Evolutionary conservation across 2,888 invertebrate genomes (phyloP), one percentile per base, ranked within the genome.

Genomic region (Pharmacophagus antenor): DNA sequence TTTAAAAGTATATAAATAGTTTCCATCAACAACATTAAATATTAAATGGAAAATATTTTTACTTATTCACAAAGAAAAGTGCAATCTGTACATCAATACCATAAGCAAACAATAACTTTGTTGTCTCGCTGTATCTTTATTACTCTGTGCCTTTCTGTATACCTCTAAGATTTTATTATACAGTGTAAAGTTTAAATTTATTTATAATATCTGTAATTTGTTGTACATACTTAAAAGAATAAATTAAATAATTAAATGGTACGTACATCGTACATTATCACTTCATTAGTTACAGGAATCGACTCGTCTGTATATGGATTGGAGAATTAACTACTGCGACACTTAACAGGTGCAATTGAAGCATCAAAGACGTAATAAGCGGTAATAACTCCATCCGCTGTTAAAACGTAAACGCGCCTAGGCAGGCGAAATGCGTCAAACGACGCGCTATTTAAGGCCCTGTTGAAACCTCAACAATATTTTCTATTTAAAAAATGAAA

Each of bases 351-450:
- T 60, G 52, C 63, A 63, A 61, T 63, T 65, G 59, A 22, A 10
- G 27, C 23, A 23, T 18, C 53, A 63, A 64, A 59, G 21, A 62
- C 50, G 48, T 56, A 62, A 61, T 64, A 62, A 64, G 42, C 61
- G 25, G 42, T 52, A 63, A 62, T 67, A 62, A 62, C 57, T 62
- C 58, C 51, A 62, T 62, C 62, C 54, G 53, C 52, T 58, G 50
- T 55, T 55, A 54, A 62, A 62, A 61, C 63, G 58, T 56, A 49
- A 51, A 59, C 47, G 31, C 20, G 51, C 48, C 46, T 56, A 61
- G 55, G 50, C 41, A 57, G 59, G 62, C 18, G 61, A 52, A 44
- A 22, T 31, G 18, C 25, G 27, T 6, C 23, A 44, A 18, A 25
- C 18, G 23, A 41, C 42, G 22, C 20, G 44, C 18, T 17, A 21